Base-by-base conservation (phyloP, 2,888 invertebrate genomes). In the Ceraclea dissimilis region DNA sequence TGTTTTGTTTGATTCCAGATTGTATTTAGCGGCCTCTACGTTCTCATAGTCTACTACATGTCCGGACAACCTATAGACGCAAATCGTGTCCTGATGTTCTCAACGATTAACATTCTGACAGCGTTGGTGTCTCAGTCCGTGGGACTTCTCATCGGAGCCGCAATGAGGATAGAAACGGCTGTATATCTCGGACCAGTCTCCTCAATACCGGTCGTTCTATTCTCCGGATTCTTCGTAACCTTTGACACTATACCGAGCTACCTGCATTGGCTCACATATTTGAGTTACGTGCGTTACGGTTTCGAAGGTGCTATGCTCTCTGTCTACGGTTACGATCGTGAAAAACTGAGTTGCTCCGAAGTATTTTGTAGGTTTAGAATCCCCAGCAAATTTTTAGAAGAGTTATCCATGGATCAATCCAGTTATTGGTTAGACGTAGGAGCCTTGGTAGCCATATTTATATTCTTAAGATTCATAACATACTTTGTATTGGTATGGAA, bases 191-290 rank as follows among this genome's bases (percentile, higher is more conserved):
- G 94, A 2, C 95, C 95, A 22, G 92, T 95, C 34, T 87, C 91
- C 59, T 88, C 90, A 52, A 93, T 95, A 63, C 95, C 95, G 11
- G 86, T 94, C 55, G 86, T 95, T 49, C 79, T 95, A 26, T 95
- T 95, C 75, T 93, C 93, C 31, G 95, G 95, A 6, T 95, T 95
- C 79, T 95, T 95, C 73, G 91, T 94, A 49, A 93, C 90, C 70
- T 87, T 94, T 71, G 86, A 89, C 69, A 93, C 93, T 43, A 90
- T 95, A 68, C 95, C 95, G 2, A 79, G 81, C 54, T 95, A 94
- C 70, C 76, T 96, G 51, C 86, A 85, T 66, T 93, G 94, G 89
- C 76, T 95, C 18, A 88, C 93, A 1, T 94, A 94, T 70, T 78
- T 90, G 22, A 94, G 93, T 65, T 96, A 93, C 71, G 86, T 94